Percentiles rank a stretch among this genome's conserved stretches.
phyloP scores from a whole-genome alignment of 2,113 vertebrate species.

The Ciconia maguari region DNA sequence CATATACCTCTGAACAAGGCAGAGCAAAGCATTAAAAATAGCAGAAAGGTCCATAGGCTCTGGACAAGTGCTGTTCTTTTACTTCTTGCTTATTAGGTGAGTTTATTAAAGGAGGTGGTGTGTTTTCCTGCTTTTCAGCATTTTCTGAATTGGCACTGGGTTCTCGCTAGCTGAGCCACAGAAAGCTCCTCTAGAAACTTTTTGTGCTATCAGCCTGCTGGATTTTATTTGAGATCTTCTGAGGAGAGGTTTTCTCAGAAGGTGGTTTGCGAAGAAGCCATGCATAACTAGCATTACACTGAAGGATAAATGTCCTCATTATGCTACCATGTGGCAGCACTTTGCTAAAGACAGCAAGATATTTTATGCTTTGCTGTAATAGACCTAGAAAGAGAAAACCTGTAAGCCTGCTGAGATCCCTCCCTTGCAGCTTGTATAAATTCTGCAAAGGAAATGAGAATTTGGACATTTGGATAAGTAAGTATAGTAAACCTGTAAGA shows the following conservation, averaged over 20 bases:
- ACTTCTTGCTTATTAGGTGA: background rate
- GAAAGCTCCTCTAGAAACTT: background rate
- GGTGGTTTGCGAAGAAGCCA: background rate
- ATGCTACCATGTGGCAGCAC: background rate
- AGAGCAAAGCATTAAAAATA: background rate
- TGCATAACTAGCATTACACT: no score
- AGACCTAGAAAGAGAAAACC: background rate
- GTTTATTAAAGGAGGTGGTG: background rate
- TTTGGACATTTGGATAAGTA: background rate
- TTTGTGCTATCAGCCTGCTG: background rate
- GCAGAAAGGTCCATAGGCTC: background rate
- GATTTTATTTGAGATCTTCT: background rate
- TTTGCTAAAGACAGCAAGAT: background rate
- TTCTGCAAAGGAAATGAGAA: background rate
- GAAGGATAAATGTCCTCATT: background rate
- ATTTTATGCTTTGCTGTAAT: background rate
- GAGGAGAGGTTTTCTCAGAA: background rate
- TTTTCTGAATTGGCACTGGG: background rate
- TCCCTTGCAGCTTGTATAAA: background rate
- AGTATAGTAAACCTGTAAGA: background rate
- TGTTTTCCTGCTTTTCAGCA: background rate
- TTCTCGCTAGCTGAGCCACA: background rate
- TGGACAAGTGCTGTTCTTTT: background rate
- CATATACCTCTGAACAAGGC: background rate
- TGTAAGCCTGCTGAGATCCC: background rate